These are phyloP conservation scores for Monopis laevigella DNA, from an alignment of 2,888 invertebrate genomes.

Conservation along the genomic window DNA sequence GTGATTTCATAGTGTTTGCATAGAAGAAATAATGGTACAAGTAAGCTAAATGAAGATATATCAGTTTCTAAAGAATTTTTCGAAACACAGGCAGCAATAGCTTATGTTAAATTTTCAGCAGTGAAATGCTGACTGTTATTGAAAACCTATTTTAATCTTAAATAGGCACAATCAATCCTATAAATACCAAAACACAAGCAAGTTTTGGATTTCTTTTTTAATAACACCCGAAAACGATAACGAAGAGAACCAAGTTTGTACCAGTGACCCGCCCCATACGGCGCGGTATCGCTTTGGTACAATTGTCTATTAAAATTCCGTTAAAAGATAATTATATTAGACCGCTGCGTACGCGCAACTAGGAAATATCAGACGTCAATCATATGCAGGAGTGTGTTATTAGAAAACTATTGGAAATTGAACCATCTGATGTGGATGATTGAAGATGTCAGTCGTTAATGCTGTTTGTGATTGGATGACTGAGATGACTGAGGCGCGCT, in stretches of 20 bases:
- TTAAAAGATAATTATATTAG: slow-evolving; percentile 17
- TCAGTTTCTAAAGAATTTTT: too few relatives aligned
- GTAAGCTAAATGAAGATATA: too few relatives aligned
- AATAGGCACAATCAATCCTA: too few relatives aligned
- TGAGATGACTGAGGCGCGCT: not conserved
- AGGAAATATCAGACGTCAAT: slow-evolving; percentile 16
- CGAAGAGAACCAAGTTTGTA: slow-evolving; percentile 1
- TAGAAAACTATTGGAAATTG: slow-evolving; percentile 21
- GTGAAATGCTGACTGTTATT: too few relatives aligned
- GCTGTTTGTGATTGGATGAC: slow-evolving; percentile 4
- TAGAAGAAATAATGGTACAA: too few relatives aligned
- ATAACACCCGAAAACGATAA: too few relatives aligned
- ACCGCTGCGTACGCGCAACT: slow-evolving; percentile 8
- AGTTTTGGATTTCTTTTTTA: too few relatives aligned
- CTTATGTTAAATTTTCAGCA: too few relatives aligned
- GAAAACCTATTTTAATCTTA: too few relatives aligned
- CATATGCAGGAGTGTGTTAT: slow-evolving; percentile 21
- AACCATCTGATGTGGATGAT: slow-evolving; percentile 9
- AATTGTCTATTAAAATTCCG: slow-evolving; percentile 18
- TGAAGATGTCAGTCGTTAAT: slow-evolving; percentile 8
- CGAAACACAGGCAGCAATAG: too few relatives aligned
- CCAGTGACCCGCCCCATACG: slow-evolving; percentile 9
- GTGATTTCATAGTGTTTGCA: too few relatives aligned
- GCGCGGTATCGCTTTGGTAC: slow-evolving; percentile 8
- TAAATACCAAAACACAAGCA: too few relatives aligned